phyloP scores from a whole-genome alignment of 2,888 invertebrate genomes.

The Parasteatoda lunata region DNA sequence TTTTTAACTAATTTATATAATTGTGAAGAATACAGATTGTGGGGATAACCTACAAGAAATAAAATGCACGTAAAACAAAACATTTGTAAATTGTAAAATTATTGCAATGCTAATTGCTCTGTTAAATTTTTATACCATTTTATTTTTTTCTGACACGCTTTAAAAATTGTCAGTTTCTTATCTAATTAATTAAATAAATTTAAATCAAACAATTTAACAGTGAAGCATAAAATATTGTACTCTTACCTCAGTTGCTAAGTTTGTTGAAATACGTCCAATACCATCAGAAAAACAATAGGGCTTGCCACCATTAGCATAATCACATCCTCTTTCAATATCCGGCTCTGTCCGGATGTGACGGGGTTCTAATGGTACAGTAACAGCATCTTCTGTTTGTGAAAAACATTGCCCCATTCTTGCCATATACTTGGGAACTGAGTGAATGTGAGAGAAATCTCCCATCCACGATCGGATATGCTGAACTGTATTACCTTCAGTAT shows the following conservation, averaged over 20 bases:
- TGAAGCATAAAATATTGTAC: no score
- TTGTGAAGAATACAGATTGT: no score
- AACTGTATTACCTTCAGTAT: slow-evolving; percentile 51
- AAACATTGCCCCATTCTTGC: slow-evolving; percentile 70
- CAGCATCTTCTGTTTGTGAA: slow-evolving; percentile 58
- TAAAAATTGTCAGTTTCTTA: no score
- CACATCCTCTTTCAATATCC: slow-evolving; percentile 29
- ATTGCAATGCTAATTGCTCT: no score
- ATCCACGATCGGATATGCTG: slow-evolving; percentile 68
- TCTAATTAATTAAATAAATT: no score
- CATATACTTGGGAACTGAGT: slow-evolving; percentile 68
- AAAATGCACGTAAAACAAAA: no score
- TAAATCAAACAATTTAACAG: no score
- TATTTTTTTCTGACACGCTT: no score
- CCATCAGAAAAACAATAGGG: slow-evolving; percentile 68
- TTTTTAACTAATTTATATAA: no score
- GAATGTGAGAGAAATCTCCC: slow-evolving; percentile 69
- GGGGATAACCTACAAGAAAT: no score
- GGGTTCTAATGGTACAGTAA: slow-evolving; percentile 24
- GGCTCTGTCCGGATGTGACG: slow-evolving; percentile 13
- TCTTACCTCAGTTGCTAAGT: slow-evolving; percentile 49
- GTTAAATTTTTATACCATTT: no score
- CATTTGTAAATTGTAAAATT: no score
- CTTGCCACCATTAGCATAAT: background rate
- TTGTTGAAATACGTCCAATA: slow-evolving; percentile 63